These are phyloP conservation scores for Ditylenchus weischeri DNA, from an alignment of 2,888 invertebrate species.

Conservation along the genomic window DNA sequence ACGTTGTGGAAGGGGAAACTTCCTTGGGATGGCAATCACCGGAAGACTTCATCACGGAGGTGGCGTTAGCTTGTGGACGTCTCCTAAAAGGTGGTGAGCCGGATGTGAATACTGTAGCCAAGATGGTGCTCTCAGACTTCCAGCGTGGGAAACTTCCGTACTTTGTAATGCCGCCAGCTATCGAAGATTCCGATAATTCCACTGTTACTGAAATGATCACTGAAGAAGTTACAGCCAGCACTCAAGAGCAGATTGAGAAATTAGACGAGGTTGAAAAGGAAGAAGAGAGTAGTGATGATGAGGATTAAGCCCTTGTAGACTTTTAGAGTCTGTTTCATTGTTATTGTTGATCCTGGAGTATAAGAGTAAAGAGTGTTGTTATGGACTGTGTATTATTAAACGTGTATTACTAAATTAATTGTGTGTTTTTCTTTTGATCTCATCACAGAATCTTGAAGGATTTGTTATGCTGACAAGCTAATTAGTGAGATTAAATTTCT, in stretches of 20 bases:
- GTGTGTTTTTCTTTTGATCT: no score
- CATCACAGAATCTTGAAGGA: no score
- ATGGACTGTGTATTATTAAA: not conserved
- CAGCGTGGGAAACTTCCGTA: constrained; percentile 74
- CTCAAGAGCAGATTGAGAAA: not conserved
- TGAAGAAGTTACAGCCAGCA: not conserved
- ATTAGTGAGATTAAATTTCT: no score
- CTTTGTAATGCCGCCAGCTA: not conserved
- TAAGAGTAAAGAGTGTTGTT: not conserved
- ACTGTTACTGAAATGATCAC: not conserved
- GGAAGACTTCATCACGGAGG: constrained; percentile 83
- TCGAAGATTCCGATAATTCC: not conserved
- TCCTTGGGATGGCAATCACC: constrained; percentile 73
- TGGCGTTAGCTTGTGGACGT: constrained; percentile 82
- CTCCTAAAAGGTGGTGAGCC: constrained; percentile 95
- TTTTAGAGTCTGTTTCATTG: not conserved
- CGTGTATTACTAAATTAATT: no score
- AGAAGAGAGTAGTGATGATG: constrained; percentile 1
- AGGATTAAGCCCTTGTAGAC: not conserved
- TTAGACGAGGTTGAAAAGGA: not conserved
- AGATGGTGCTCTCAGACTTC: constrained; percentile 96
- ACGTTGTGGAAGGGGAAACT: constrained; percentile 61
- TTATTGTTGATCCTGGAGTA: not conserved
- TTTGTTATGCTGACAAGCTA: no score
- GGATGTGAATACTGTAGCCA: constrained; percentile 79